Base-by-base conservation (phyloP, 2,888 invertebrate species). In the Eretmocerus hayati region DNA sequence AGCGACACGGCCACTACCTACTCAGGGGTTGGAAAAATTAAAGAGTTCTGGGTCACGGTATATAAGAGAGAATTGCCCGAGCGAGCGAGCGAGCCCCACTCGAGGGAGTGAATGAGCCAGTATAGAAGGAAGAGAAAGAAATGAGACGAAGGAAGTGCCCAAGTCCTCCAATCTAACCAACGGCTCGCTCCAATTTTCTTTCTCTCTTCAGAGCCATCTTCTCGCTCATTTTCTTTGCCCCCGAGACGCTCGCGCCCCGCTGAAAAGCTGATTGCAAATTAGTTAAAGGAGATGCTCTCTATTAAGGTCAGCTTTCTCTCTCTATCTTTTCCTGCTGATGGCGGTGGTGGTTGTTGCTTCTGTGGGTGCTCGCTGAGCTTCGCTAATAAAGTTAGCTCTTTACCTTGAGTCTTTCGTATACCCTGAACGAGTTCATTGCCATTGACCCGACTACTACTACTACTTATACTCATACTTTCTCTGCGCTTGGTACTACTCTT, bases 241-340 rank as follows among this genome's bases (percentile, higher is more conserved):
- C 50, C 50, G 53, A 54, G 53, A 55, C 56, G 53, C 40, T 33
- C 44, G 36, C 32, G 33, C 39, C 40, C 41, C 16, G 37, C 40
- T 30, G 54, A 53, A 55, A 54, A 57, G 63, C 62, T 67, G 67
- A 69, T 69, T 68, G 64, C 62, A 66, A 68, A 67, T 69, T 69
- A 67, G 65, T 69, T 69, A 67, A 69, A 69, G 68, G 63, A 63
- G 67, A 69, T 66, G 64, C 52, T 54, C 62, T 64, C 65, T 63
- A 62, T 68, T 66, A 66, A 59, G 56, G 58, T 57, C 60, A 60
- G 58, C 60, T n/a, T n/a, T n/a, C n/a, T n/a, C n/a, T n/a, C n/a
- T n/a, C n/a, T n/a, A n/a, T n/a, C n/a, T n/a, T n/a, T n/a, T n/a
- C n/a, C n/a, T n/a, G n/a, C n/a, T n/a, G n/a, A n/a, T n/a, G n/a